These are phyloP conservation scores for Eristalis tenax DNA, from an alignment of 2,888 invertebrate species.

Conservation along the genomic window DNA sequence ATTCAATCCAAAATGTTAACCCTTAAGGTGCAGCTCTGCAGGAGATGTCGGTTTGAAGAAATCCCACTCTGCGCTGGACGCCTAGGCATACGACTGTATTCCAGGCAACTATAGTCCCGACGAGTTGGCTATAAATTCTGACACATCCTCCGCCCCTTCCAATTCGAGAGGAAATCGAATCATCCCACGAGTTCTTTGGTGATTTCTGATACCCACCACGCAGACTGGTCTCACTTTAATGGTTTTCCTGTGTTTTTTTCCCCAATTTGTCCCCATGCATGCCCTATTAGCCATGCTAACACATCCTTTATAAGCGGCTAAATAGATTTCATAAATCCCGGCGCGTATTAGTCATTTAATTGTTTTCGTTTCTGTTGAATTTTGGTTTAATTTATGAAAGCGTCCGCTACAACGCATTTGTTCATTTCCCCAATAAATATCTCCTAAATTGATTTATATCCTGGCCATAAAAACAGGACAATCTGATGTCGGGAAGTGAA, in stretches of 20 bases:
- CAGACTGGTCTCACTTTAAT: neutral
- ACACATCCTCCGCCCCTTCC: too few species aligned
- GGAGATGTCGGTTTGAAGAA: too few species aligned
- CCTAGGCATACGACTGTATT: too few species aligned
- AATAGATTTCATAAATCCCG: neutral
- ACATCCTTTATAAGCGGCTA: neutral
- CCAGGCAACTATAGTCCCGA: too few species aligned
- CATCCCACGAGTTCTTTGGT: neutral
- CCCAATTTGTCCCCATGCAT: neutral
- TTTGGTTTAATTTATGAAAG: slow-evolving; percentile 3
- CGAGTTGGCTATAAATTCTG: too few species aligned
- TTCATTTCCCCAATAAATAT: slow-evolving; percentile 11
- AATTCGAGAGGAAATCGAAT: too few species aligned
- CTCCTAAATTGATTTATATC: slow-evolving; percentile 48
- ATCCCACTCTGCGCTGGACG: too few species aligned
- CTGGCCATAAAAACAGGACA: slow-evolving; percentile 11
- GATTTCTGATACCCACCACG: neutral
- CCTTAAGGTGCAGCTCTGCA: too few species aligned
- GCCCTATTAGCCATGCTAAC: neutral
- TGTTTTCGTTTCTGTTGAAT: neutral
- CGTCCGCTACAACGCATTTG: slow-evolving; percentile 14
- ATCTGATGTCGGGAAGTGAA: neutral
- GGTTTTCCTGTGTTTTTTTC: neutral
- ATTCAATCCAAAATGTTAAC: too few species aligned
- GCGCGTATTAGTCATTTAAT: neutral